Conservation (phyloP, 2,797 vertebrate genomes). For the Tragopan temminckii region DNA sequence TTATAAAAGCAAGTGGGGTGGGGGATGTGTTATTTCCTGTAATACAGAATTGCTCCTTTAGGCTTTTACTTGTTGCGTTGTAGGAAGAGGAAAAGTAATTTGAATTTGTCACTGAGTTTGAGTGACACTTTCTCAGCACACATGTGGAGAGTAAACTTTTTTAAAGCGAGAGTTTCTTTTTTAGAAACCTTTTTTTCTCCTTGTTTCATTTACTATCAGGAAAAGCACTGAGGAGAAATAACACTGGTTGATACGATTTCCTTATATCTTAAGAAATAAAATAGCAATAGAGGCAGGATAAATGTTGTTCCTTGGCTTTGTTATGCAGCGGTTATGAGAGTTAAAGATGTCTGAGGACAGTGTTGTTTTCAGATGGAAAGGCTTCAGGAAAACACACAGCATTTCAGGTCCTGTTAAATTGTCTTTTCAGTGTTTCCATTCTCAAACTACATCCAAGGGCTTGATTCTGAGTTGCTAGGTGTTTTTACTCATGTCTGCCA, state of each 20-base stretch:
- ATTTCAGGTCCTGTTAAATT: neutral
- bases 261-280: neutral
- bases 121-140: neutral
- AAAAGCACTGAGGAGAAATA: neutral
- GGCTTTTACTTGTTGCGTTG: neutral
- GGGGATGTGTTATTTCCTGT: neutral
- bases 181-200: neutral
- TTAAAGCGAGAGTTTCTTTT: neutral
- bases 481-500: rapidly evolving
- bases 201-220: neutral
- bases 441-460: neutral
- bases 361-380: neutral
- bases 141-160: neutral
- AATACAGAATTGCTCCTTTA: neutral
- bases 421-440: neutral
- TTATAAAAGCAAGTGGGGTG: neutral
- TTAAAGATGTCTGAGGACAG: neutral
- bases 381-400: neutral
- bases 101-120: neutral
- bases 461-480: neutral
- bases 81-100: neutral
- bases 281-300: neutral
- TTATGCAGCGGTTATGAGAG: neutral
- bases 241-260: neutral
- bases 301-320: neutral